Conservation (phyloP, 1,140 invertebrate genomes). For the Acyrthosiphon pisum region DNA sequence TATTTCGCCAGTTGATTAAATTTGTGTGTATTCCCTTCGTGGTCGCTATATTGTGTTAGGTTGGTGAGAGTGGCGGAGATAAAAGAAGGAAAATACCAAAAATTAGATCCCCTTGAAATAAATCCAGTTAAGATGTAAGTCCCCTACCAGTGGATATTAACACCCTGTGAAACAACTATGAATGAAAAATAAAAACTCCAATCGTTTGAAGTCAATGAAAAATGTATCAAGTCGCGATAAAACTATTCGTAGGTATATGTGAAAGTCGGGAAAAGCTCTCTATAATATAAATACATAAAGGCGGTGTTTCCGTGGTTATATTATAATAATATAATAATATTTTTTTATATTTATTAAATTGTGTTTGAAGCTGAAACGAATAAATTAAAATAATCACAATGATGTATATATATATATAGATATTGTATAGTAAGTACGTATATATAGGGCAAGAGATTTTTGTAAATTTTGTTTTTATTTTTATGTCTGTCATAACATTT, state of each 20-base stretch:
- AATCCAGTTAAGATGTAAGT: conserved; percentile 34
- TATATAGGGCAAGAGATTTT: too few relatives aligned
- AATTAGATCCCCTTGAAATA: conserved; percentile 46
- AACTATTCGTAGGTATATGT: neutral
- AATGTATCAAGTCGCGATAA: neutral
- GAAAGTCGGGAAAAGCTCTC: neutral
- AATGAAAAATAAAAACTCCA: conserved; percentile 12
- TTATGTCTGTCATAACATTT: too few relatives aligned
- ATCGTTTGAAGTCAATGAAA: conserved; percentile 29
- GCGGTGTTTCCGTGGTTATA: neutral
- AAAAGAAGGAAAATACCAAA: conserved; percentile 30
- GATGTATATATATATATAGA: neutral
- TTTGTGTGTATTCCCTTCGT: conserved; percentile 31
- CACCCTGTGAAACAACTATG: neutral
- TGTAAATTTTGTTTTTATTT: too few relatives aligned
- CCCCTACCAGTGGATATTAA: conserved; percentile 16
- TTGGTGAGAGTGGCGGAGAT: neutral
- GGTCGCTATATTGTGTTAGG: neutral
- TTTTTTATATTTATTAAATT: neutral
- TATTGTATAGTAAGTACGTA: neutral
- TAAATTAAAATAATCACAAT: neutral
- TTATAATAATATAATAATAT: neutral
- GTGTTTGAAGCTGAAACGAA: neutral
- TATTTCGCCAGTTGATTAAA: conserved; percentile 41
- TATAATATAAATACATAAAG: neutral